Evolutionary conservation across 92 coral and sea anemone species (phyloP).

Genomic region (Epizoanthus fatuus): DNA sequence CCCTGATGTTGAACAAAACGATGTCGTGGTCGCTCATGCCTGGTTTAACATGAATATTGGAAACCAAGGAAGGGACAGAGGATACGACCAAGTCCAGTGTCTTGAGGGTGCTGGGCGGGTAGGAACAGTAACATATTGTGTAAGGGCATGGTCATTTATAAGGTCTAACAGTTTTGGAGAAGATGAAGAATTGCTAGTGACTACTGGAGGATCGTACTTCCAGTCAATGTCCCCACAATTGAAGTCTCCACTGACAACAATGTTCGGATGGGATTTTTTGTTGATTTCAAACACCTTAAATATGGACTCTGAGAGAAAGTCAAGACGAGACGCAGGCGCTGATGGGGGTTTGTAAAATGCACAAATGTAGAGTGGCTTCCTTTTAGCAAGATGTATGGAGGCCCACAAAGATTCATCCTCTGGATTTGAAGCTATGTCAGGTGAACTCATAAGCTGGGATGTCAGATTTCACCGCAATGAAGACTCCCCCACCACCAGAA

Average conservation of each 20-base stretch:
- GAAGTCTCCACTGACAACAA: background rate
- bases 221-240: background rate
- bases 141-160: too few species aligned
- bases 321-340: slow-evolving; percentile 56
- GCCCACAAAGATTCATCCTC: slow-evolving; percentile 64
- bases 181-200: too few species aligned
- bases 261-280: background rate
- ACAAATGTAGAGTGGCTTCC: slow-evolving; percentile 37
- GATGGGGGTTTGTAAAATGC: slow-evolving; percentile 57
- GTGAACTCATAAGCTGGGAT: slow-evolving; percentile 31
- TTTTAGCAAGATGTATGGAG: slow-evolving; percentile 43
- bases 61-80: too few species aligned
- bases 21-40: background rate
- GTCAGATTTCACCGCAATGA: slow-evolving; percentile 54
- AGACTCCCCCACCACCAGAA: slow-evolving; percentile 56
- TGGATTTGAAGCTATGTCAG: slow-evolving; percentile 14
- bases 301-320: slow-evolving; percentile 50
- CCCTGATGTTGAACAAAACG: too few species aligned
- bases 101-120: too few species aligned
- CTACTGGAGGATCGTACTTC: too few species aligned
- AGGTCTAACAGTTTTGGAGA: too few species aligned
- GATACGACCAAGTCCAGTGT: too few species aligned
- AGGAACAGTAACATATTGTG: too few species aligned
- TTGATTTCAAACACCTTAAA: slow-evolving; percentile 3
- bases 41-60: background rate